Evolutionary conservation across 2,113 vertebrate genomes (phyloP).

Genomic region (Myiagra hebetior): DNA sequence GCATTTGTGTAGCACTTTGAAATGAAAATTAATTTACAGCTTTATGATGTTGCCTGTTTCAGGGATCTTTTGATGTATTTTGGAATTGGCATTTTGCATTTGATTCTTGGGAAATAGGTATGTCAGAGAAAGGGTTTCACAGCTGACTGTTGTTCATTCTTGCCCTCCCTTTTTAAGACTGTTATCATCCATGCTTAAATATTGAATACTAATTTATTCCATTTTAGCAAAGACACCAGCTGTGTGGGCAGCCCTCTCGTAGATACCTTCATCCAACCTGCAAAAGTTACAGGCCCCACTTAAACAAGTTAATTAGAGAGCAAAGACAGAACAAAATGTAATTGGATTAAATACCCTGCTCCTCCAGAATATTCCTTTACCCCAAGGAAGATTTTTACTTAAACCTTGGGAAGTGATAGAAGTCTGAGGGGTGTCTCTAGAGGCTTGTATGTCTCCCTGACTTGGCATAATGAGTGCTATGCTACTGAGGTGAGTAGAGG

Average conservation of each 20-base stretch:
- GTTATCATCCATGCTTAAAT: not conserved
- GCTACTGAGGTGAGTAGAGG: not conserved
- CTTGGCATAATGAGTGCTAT: not conserved
- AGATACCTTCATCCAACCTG: not conserved
- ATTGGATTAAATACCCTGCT: not conserved
- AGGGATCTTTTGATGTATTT: not conserved
- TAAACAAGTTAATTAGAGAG: not conserved
- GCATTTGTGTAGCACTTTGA: not conserved
- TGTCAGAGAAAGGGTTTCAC: not conserved
- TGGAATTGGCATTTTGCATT: not conserved
- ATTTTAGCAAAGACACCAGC: not conserved
- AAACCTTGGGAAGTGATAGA: not conserved
- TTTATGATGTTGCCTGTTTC: not conserved
- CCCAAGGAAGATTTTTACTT: not conserved
- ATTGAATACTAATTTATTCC: not conserved
- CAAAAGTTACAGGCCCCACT: not conserved
- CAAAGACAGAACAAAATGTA: not conserved
- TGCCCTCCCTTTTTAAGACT: not conserved
- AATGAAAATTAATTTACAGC: slow-evolving; percentile 1
- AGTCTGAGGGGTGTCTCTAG: not conserved
- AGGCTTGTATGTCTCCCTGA: not conserved
- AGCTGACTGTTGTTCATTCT: not conserved
- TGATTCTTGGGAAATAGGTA: not conserved
- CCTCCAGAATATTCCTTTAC: not conserved
- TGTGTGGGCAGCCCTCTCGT: not conserved